Evolutionary conservation across 30 jellyfish, hydroid and myxozoan species (phyloP), one percentile per base, ranked within the genome.

Genomic region (Clytia hemisphaerica): DNA sequence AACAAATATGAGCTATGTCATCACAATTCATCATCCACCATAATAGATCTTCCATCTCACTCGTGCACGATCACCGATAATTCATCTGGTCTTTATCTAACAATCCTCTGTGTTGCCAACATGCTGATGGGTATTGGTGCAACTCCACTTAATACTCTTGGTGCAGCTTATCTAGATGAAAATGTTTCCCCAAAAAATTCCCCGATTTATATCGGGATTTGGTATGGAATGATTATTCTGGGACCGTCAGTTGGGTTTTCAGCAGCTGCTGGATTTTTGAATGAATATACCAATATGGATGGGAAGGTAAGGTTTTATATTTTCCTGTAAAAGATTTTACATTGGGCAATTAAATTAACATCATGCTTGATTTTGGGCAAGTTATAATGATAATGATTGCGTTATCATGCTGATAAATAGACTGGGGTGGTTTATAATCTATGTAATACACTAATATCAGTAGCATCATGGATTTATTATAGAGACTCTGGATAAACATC

Each of bases 111-210:
- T 5, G 69, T 71, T 34, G 81, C 86, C 12, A 80, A 80, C 63
- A 61, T 80, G 81, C 35, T 80, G 2, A 58, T 80, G 75, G 93
- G 93, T 9, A 58, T 71, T 25, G 93, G 93, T 15, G 85, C 93
- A 0, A 38, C 96, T 25, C 96, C 96, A 6, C 59, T 86, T 73
- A 18, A 64, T 27, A 65, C 93, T 10, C 73, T 86, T 22, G 96
- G 96, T 4, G 49, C 84, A 5, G 83, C 96, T 18, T 77, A 26
- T 51, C 5, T 86, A 44, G 96, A 86, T 44, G 94, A 86, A 53
- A 86, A 73, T 67, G 93, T 78, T 35, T 70, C 88, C 5, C 70
- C 59, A 28, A 33, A 48, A 27, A 72, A 49, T 4, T 67, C 93
- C 4, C 94, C 96, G 29, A 51, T 73, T 12, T 86, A 77, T 55